Base-by-base conservation (phyloP, 2,113 vertebrate species). In the Syngnathus typhle region DNA sequence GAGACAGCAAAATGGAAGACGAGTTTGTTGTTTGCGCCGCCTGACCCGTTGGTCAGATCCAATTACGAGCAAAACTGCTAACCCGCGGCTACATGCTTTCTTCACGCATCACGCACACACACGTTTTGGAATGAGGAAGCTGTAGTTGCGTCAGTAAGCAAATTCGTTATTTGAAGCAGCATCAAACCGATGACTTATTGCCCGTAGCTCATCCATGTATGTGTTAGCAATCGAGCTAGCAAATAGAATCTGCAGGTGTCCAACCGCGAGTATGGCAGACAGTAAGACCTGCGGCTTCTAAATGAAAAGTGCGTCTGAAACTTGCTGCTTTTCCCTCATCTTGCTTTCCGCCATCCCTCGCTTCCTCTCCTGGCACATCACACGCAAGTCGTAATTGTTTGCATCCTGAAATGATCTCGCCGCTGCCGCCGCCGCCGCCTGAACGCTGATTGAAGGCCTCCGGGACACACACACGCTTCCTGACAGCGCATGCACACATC, bases 31-130 rank as follows among this genome's bases (percentile, higher is more conserved):
- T 82, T 79, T 78, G 52, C 54, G 51, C 76, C 72, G 81, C 67
- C 78, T 88, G 84, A 88, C 72, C 85, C 84, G 81, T 81, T 81
- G 74, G 75, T 85, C 82, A 82, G 76, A 86, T 88, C 84, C 80
- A 74, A 81, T 88, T 86, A 86, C 78, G 84, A 80, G 76, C 81
- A 72, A 86, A 81, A 74, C 72, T 79, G 79, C 76, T 86, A 84
- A 86, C 84, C 81, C 76, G 15, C 80, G 71, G 84, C 82, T 77
- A 84, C 84, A 78, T 73, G 79, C 64, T 67, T 84, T 75, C 64
- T 41, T 75, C 80, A 75, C 68, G 23, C 67, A 68, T 32, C 61
- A 55, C 49, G 59, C 66, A 73, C 74, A 58, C 61, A 18, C 56
- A 68, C 27, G 27, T 27, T 27, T 27, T 27, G 61, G 59, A 55